Evolutionary conservation across 2,888 invertebrate species (phyloP).

Genomic region (Athrips mouffetella): DNA sequence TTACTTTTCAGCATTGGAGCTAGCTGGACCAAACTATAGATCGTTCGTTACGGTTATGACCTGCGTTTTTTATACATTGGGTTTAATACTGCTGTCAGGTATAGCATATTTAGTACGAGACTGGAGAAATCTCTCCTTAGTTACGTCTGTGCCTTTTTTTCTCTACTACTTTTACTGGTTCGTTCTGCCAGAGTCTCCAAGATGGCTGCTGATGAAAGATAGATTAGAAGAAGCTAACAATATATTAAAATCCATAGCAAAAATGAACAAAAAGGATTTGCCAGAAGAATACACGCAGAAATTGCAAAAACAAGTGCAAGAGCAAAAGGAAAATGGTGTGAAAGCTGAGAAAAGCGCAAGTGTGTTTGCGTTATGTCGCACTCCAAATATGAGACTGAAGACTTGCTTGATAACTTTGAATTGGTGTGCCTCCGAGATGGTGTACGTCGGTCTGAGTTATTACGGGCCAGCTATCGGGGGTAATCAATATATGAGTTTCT

Average conservation of each 20-base stretch:
- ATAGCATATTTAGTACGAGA: conserved; percentile 91
- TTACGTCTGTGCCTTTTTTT: conserved; percentile 91
- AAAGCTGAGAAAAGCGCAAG: conserved; percentile 62
- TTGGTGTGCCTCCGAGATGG: conserved; percentile 96
- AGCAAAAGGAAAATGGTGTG: conserved; percentile 78
- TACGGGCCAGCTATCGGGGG: conserved; percentile 93
- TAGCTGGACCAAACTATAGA: conserved; percentile 93
- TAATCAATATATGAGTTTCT: conserved; percentile 93
- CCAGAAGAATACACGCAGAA: conserved; percentile 85
- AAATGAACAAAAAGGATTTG: conserved; percentile 85
- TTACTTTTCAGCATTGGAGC: conserved; percentile 85
- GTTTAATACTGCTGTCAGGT: conserved; percentile 88
- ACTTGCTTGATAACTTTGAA: conserved; percentile 91
- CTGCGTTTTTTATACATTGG: conserved; percentile 92
- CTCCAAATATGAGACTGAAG: conserved; percentile 93
- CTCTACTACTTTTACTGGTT: conserved; percentile 91
- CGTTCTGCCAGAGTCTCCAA: conserved; percentile 92
- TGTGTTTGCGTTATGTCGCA: conserved; percentile 83
- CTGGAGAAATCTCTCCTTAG: conserved; percentile 89
- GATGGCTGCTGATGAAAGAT: conserved; percentile 93
- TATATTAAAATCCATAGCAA: conserved; percentile 87
- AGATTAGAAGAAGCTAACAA: conserved; percentile 88
- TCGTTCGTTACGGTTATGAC: conserved; percentile 96
- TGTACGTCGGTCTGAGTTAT: conserved; percentile 94
- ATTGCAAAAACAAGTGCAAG: conserved; percentile 84